Base-by-base conservation (phyloP, 1,140 invertebrate species). In the Drosophila suzukii region DNA sequence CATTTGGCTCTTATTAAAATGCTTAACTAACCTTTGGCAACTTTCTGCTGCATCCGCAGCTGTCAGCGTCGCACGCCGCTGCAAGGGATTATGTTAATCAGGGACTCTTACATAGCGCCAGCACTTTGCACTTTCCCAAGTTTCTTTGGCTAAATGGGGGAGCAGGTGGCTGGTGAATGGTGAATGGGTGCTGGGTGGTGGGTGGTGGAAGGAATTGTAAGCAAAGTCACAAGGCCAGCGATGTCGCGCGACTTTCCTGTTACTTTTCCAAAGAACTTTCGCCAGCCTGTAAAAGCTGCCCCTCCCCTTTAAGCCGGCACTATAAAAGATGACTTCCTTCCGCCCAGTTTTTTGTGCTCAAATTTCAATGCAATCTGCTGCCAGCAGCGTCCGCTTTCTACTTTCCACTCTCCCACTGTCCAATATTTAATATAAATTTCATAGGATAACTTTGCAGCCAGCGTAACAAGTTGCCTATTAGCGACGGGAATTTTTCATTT, bases 311-410 rank as follows among this genome's bases (percentile, higher is more conserved):
- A 86, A 88, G 84, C 84, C 62, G 77, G 80, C 84, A 89, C 67
- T 84, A 88, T 84, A 88, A 88, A 84, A 84, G 73, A 88, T 88
- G 84, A 81, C 84, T 78, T 80, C 73, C 84, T 80, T 89, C 77
- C 83, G 15, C 8, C 39, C 27, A 34, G 17, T 63, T 78, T 77
- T 77, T 75, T 71, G 62, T 70, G 49, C 61, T 44, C 63, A 60
- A 70, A 80, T 80, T 88, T 84, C 84, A 89, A 89, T 84, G 83
- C 83, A 88, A 88, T 80, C 84, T 89, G 76, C 49, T 60, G 47
- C 38, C 50, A 66, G 55, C 72, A 72, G 59, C 30, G 49, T 51
- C 39, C 56, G 2, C 43, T 12, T 11, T 17, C 10, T 17, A 10
- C 34, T 60, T 30, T 24, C 17, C 17, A 20, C 17, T 20, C 7